These are phyloP conservation scores for Noctua comes DNA, from an alignment of 2,888 invertebrate species.

Conservation along the genomic window DNA sequence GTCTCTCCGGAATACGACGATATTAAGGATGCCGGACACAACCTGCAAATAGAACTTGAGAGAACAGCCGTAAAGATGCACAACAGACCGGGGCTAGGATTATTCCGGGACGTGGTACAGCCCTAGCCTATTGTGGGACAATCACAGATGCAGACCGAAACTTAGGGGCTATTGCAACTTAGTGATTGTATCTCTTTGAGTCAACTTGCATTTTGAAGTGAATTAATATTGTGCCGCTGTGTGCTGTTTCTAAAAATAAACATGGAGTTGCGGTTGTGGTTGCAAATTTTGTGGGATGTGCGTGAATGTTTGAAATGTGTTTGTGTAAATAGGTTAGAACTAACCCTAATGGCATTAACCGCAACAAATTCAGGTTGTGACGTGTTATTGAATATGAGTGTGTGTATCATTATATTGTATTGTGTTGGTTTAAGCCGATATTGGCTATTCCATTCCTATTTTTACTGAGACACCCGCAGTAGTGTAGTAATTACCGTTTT, in stretches of 20 bases:
- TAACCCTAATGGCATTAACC: constrained; percentile 1
- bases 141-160: constrained; percentile 60
- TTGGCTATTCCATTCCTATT: neutral
- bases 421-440: neutral
- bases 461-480: neutral
- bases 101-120: constrained; percentile 53
- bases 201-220: constrained; percentile 22
- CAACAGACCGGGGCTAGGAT: constrained; percentile 52
- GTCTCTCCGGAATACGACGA: constrained; percentile 53
- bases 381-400: neutral
- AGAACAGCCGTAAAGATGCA: constrained; percentile 68
- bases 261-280: constrained; percentile 11
- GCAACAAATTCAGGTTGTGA: neutral
- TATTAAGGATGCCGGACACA: constrained; percentile 67
- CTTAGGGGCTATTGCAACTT: constrained; percentile 50
- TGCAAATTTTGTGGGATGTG: constrained; percentile 12
- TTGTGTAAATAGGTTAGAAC: constrained; percentile 8
- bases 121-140: constrained; percentile 64
- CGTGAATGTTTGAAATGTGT: constrained; percentile 42
- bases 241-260: constrained; percentile 24
- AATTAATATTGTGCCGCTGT: constrained; percentile 25
- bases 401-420: neutral
- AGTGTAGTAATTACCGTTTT: no score
- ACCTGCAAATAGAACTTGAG: constrained; percentile 68
- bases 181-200: constrained; percentile 20